phyloP scores from a whole-genome alignment of 2,113 vertebrate species.

The Uria aalge region DNA sequence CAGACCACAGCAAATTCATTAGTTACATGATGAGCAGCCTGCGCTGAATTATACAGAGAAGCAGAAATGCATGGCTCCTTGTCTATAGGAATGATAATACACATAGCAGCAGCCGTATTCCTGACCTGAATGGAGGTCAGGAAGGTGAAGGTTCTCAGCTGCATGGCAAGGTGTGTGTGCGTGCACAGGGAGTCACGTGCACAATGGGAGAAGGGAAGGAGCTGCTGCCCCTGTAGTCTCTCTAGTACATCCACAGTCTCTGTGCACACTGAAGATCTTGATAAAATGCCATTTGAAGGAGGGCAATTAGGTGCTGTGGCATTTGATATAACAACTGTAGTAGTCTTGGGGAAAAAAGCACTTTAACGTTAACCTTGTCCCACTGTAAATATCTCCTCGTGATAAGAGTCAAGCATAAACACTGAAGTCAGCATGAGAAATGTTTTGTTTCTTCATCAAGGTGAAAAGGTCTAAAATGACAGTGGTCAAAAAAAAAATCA shows the following conservation, averaged over 20 bases:
- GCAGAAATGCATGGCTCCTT: neutral
- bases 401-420: neutral
- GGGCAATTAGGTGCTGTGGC: neutral
- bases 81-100: neutral
- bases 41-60: neutral
- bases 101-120: neutral
- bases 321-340: neutral
- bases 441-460: neutral
- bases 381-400: neutral
- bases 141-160: neutral
- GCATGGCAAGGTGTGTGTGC: rapidly evolving
- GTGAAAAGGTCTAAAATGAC: neutral
- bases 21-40: neutral
- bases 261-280: neutral
- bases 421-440: neutral
- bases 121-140: neutral
- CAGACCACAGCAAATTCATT: neutral
- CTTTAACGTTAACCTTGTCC: neutral
- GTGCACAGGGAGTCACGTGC: neutral
- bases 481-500: neutral
- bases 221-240: neutral
- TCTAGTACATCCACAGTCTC: neutral
- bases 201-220: neutral
- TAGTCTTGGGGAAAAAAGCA: neutral
- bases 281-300: neutral